Conservation (phyloP, 2,888 invertebrate genomes). For the Adelognathus sp. region DNA sequence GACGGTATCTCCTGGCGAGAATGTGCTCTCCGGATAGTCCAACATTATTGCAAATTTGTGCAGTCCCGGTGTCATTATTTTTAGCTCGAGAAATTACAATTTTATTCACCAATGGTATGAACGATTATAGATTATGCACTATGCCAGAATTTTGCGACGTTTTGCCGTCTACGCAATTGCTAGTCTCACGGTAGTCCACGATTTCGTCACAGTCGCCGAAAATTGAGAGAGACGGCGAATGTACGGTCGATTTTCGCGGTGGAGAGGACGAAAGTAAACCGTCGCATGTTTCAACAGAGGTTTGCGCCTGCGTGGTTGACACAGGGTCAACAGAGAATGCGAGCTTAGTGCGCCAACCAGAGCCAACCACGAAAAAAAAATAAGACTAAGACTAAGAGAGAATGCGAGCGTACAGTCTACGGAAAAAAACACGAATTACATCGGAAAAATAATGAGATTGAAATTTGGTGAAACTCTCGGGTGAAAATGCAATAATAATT, state of each 20-base stretch:
- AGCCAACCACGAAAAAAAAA: too few relatives aligned
- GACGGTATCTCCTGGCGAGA: constrained; percentile 88
- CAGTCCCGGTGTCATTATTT: neutral
- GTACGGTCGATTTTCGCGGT: neutral
- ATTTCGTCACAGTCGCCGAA: neutral
- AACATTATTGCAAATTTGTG: constrained; percentile 83
- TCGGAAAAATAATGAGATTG: too few relatives aligned
- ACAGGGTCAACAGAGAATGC: too few relatives aligned
- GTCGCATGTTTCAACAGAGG: neutral
- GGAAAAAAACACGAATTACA: too few relatives aligned
- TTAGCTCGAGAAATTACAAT: neutral
- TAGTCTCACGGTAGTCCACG: neutral
- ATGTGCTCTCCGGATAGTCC: constrained; percentile 83
- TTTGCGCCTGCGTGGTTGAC: neutral
- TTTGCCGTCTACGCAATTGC: neutral
- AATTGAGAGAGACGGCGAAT: neutral
- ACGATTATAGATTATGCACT: neutral
- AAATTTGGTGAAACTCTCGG: too few relatives aligned
- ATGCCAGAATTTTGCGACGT: neutral
- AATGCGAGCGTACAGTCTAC: too few relatives aligned
- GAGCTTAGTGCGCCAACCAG: too few relatives aligned
- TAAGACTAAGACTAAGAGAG: neutral
- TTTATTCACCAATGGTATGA: neutral
- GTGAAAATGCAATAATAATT: too few relatives aligned
- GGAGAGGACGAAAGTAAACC: neutral